Conservation (phyloP, 92 coral and sea anemone genomes). For the Virgularia gustaviana region DNA sequence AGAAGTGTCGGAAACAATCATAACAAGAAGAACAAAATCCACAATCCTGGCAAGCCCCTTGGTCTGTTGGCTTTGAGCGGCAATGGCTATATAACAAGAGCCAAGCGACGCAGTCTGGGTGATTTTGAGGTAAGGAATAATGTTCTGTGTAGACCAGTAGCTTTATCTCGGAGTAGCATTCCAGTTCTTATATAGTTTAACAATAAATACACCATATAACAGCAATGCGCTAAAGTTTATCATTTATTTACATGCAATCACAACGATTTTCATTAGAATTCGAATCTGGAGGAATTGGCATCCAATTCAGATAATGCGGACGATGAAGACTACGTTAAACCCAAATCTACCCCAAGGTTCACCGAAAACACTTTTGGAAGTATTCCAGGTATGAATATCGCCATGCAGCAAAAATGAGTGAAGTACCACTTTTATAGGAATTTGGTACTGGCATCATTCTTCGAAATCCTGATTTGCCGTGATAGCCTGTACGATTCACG, state of each 20-base stretch:
- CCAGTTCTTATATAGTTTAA: not conserved
- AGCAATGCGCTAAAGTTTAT: no score
- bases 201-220: no score
- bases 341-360: constrained; percentile 8
- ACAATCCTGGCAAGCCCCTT: not conserved
- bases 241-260: no score
- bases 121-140: not conserved
- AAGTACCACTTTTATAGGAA: no score
- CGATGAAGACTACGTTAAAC: not conserved
- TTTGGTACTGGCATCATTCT: no score
- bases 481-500: no score
- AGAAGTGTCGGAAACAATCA: no score
- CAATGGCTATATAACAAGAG: not conserved
- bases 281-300: not conserved
- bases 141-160: not conserved
- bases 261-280: constrained; percentile 3
- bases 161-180: not conserved
- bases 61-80: not conserved
- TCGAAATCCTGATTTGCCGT: no score
- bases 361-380: constrained; percentile 9
- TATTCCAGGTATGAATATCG: constrained; percentile 26
- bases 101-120: not conserved
- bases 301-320: not conserved
- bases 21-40: not conserved
- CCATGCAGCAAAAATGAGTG: no score